These are phyloP conservation scores for Mormoops blainvillei DNA, from an alignment of 2,113 vertebrate species.

Conservation along the genomic window DNA sequence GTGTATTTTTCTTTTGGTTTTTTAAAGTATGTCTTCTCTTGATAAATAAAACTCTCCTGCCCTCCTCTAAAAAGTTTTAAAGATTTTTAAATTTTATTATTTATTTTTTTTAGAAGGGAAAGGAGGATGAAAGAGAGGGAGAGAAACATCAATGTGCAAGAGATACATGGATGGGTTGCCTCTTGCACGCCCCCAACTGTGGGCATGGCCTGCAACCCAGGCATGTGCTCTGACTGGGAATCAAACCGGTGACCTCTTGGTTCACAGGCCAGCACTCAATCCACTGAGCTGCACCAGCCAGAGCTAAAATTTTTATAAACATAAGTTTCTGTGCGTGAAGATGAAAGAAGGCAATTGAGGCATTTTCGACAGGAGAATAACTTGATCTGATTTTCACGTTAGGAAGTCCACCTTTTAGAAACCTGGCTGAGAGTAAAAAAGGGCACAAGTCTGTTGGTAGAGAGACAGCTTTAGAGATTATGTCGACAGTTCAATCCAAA, in stretches of 20 bases:
- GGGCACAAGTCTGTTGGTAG: not conserved
- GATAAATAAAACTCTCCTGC: conserved; percentile 7
- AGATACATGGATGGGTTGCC: no score
- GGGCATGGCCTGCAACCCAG: no score
- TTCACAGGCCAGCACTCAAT: no score
- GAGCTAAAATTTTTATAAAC: not conserved
- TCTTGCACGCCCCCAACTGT: no score
- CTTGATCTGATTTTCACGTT: not conserved
- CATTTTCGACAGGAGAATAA: not conserved
- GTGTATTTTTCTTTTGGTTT: not conserved
- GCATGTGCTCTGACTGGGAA: no score
- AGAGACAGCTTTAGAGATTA: not conserved
- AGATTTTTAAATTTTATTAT: no score
- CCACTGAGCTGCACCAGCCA: no score
- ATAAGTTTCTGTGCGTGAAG: not conserved
- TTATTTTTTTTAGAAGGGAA: no score
- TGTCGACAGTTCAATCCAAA: not conserved
- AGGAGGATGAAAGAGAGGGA: no score
- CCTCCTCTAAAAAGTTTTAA: not conserved
- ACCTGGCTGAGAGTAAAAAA: not conserved
- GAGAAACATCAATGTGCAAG: no score
- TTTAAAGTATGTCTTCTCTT: conserved; percentile 1
- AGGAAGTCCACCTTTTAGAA: not conserved
- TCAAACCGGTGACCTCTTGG: no score
- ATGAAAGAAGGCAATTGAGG: not conserved